A percentile compares a stretch with the other conserved stretches of the same genome.
Conservation (phyloP, 2,113 vertebrate species). For the Neopipo cinnamomea region DNA sequence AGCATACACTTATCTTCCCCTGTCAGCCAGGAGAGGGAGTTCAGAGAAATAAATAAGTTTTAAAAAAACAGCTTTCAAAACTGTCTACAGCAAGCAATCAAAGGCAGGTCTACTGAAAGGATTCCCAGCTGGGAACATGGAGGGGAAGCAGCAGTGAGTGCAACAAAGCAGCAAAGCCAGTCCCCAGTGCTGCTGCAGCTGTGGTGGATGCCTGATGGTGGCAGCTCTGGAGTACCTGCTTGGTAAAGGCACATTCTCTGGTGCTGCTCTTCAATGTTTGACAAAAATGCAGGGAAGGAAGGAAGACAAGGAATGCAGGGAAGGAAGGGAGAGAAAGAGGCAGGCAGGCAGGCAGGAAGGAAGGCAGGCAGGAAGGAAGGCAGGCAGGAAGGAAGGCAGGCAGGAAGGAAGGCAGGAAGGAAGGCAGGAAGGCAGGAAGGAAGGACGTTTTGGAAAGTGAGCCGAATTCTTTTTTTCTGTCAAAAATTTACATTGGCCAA, state of each 20-base stretch:
- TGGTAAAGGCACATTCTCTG: neutral
- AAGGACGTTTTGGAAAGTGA: neutral
- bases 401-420: too few relatives aligned
- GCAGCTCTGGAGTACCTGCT: neutral
- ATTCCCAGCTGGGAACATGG: neutral
- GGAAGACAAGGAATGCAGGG: too few relatives aligned
- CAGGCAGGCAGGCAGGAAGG: too few relatives aligned
- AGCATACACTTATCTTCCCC: neutral
- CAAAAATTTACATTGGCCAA: neutral
- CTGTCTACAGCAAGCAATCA: neutral
- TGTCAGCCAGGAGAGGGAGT: neutral
- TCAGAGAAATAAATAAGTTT: neutral
- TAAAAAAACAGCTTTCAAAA: neutral
- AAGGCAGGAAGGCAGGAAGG: too few relatives aligned
- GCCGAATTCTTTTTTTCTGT: neutral
- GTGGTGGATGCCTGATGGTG: neutral
- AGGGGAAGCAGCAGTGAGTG: neutral
- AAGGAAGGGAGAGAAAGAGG: neutral
- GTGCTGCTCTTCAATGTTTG: neutral
- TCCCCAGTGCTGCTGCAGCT: neutral
- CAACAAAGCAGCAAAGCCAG: neutral
- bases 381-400: too few relatives aligned
- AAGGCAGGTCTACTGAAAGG: neutral
- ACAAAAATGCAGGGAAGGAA: neutral
- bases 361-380: too few relatives aligned